Conservation (phyloP, 53 echinoderm and acorn worm species). For the Actinopyga echinites region DNA sequence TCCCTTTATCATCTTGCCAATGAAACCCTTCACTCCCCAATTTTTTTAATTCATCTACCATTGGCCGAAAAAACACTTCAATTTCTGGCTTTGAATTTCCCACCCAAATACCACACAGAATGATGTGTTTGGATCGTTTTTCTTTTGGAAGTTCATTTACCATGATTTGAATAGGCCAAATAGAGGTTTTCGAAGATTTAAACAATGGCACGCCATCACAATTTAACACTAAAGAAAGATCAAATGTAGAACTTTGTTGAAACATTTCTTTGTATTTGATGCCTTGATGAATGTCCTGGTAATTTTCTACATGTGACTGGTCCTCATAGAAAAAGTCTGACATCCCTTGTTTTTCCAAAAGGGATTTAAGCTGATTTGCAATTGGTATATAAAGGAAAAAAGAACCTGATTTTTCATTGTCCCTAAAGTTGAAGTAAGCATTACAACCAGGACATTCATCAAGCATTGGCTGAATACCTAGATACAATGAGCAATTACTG, state of each 20-base stretch:
- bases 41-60: conserved; percentile 36
- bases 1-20: background rate
- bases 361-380: conserved; percentile 11
- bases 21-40: conserved; percentile 37
- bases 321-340: background rate
- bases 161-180: conserved; percentile 62
- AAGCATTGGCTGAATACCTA: background rate
- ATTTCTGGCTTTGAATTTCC: conserved; percentile 51
- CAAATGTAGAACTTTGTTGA: background rate
- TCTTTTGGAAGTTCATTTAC: conserved; percentile 55
- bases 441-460: conserved; percentile 4
- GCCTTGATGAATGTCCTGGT: conserved; percentile 4
- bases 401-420: background rate
- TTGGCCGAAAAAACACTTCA: conserved; percentile 44
- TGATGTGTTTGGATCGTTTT: conserved; percentile 29
- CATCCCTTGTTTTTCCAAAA: background rate
- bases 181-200: conserved; percentile 59
- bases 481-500: background rate
- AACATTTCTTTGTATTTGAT: background rate
- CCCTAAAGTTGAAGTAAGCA: background rate
- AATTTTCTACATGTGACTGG: background rate
- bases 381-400: background rate
- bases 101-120: conserved; percentile 57
- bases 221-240: conserved; percentile 44
- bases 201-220: conserved; percentile 66